Conservation (phyloP, 2,888 invertebrate genomes). For the Latrodectus elegans region DNA sequence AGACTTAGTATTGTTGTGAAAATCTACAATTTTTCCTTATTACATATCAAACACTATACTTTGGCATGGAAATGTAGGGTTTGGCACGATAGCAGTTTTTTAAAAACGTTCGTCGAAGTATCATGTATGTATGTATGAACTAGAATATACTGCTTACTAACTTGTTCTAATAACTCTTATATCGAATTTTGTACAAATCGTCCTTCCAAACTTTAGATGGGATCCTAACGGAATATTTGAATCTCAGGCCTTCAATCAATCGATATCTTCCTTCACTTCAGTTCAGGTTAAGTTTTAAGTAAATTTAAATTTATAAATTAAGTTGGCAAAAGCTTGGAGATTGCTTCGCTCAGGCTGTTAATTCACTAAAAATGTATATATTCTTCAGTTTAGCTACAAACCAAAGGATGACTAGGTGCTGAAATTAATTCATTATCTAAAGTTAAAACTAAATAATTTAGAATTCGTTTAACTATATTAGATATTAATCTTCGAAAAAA, state of each 20-base stretch:
- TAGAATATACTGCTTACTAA: not conserved
- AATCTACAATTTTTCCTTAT: constrained; percentile 24
- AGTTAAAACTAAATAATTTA: too few species aligned
- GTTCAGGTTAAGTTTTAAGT: not conserved
- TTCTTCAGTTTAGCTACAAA: too few species aligned
- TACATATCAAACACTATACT: constrained; percentile 54
- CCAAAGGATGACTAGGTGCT: too few species aligned
- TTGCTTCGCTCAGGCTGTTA: too few species aligned
- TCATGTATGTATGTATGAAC: not conserved
- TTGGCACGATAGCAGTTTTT: constrained; percentile 39
- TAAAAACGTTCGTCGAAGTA: constrained; percentile 9
- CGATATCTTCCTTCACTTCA: not conserved
- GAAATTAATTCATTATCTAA: too few species aligned
- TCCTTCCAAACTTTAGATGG: not conserved
- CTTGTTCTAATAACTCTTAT: not conserved
- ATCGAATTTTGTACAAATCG: not conserved
- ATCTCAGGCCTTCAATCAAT: too few species aligned
- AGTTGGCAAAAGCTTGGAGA: too few species aligned
- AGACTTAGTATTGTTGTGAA: constrained; percentile 23
- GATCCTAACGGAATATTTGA: too few species aligned
- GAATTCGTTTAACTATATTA: too few species aligned
- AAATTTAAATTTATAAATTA: too few species aligned
- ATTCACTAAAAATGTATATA: too few species aligned
- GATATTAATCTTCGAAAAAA: too few species aligned
- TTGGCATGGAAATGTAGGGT: constrained; percentile 55